Base-by-base conservation (phyloP, 2,888 invertebrate genomes). In the Macrophya annulata region DNA sequence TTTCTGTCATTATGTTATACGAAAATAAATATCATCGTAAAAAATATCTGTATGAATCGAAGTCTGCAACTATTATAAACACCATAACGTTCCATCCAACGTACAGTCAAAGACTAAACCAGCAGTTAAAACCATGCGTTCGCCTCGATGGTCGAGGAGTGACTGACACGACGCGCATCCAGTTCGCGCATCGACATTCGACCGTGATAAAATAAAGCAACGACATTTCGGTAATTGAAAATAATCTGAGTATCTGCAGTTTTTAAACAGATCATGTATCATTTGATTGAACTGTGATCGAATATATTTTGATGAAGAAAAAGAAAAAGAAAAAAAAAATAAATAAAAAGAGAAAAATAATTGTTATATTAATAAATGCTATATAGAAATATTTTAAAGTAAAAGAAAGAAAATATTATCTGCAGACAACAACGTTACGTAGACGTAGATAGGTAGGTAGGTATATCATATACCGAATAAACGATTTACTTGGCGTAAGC, bases 401-500 rank as follows among this genome's bases (percentile, higher is more conserved):
- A n/a, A n/a, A n/a, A n/a, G n/a, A n/a, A 21, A 12, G 9, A 48
- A 12, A 48, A 71, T 17, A 21, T 74, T 21, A 45, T 43, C n/a
- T n/a, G n/a, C 72, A 45, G 72, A 74, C 72, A 21, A 45, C 31
- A 45, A 21, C n/a, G 72, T 74, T 12, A 21, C 45, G 72, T 21
- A 5, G 45, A 43, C n/a, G 45, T 43, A 74, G 21, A 12, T 51
- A 55, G 51, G 31, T 45, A 74, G 21, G 21, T 51, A 55, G 51
- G 31, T 45, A 74, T 31, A 37, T 37, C 25, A 51, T 51, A 48
- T n/a, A 31, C 51, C 77, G 59, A 81, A 81, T 81, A 81, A 81
- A 81, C 81, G 59, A 81, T 81, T 81, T 37, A 81, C 62, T 81
- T 62, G 72, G n/a, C 72, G 25, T 43, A 31, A 40, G 79, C 62